Conservation (phyloP, 2,113 vertebrate species). For the Camelus dromedarius region DNA sequence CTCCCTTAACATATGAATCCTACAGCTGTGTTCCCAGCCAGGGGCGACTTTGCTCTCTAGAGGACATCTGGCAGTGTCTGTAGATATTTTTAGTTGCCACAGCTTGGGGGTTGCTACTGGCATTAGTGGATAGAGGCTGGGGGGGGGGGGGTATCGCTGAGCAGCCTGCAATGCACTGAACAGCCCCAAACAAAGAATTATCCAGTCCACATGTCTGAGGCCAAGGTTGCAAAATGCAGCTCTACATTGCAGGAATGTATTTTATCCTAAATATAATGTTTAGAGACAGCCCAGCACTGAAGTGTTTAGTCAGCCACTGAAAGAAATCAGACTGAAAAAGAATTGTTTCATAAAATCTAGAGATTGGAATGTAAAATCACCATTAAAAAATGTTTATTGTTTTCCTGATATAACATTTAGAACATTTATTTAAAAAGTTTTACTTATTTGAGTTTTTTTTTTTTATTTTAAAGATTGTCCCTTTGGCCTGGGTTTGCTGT, state of each 20-base stretch:
- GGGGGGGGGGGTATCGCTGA: not conserved
- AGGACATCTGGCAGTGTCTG: not conserved
- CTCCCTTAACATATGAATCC: not conserved
- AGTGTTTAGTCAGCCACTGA: not conserved
- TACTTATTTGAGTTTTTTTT: not conserved
- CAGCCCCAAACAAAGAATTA: not conserved
- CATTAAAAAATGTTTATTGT: not conserved
- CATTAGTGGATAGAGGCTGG: not conserved
- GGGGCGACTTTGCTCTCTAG: not conserved
- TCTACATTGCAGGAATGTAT: not conserved
- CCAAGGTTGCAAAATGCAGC: not conserved
- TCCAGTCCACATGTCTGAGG: not conserved
- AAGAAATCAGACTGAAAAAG: constrained; percentile 22
- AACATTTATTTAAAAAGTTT: not conserved
- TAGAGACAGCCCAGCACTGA: not conserved
- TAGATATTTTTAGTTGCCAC: not conserved
- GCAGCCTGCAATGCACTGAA: too few relatives aligned
- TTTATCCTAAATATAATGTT: not conserved
- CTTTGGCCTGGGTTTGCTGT: constrained; percentile 86
- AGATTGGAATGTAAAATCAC: not conserved
- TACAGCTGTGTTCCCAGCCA: not conserved
- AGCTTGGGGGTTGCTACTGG: not conserved
- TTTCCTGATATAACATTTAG: not conserved
- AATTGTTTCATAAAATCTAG: not conserved
- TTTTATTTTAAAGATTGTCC: constrained; percentile 76